These are phyloP conservation scores for Agriopis aurantiaria DNA, from an alignment of 2,888 invertebrate species.

Conservation along the genomic window DNA sequence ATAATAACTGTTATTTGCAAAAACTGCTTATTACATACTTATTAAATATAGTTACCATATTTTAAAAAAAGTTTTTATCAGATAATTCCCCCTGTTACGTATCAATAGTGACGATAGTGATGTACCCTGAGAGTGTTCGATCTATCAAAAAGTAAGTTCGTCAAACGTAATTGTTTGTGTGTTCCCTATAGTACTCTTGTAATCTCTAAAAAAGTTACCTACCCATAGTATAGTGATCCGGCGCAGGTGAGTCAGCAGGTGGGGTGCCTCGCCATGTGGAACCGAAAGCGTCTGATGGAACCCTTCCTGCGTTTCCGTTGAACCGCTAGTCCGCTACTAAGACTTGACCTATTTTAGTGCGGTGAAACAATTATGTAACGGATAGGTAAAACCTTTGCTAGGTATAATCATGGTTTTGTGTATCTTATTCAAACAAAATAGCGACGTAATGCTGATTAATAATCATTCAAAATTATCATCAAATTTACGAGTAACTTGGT, in stretches of 20 bases:
- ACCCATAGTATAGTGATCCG: neutral
- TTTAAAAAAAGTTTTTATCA: too few species aligned
- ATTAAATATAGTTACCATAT: too few species aligned
- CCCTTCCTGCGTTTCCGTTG: conserved; percentile 47
- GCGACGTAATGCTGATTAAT: neutral
- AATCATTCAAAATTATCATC: neutral
- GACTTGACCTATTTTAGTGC: conserved; percentile 34
- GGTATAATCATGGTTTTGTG: neutral
- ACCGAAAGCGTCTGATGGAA: conserved; percentile 60
- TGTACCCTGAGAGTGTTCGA: neutral
- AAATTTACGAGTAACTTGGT: neutral
- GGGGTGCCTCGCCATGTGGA: conserved; percentile 78
- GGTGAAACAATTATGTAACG: neutral
- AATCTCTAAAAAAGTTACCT: too few species aligned
- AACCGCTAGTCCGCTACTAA: neutral
- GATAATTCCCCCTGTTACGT: too few species aligned
- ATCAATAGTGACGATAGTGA: too few species aligned
- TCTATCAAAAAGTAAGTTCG: too few species aligned
- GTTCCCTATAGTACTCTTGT: too few species aligned
- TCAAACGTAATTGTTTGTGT: neutral
- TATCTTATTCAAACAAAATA: neutral
- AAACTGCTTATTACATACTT: too few species aligned
- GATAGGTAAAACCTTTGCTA: neutral
- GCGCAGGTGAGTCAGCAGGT: conserved; percentile 77
- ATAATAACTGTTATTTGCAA: too few species aligned